These are phyloP conservation scores for Scopus umbretta DNA, from an alignment of 2,113 vertebrate genomes.

Conservation along the genomic window DNA sequence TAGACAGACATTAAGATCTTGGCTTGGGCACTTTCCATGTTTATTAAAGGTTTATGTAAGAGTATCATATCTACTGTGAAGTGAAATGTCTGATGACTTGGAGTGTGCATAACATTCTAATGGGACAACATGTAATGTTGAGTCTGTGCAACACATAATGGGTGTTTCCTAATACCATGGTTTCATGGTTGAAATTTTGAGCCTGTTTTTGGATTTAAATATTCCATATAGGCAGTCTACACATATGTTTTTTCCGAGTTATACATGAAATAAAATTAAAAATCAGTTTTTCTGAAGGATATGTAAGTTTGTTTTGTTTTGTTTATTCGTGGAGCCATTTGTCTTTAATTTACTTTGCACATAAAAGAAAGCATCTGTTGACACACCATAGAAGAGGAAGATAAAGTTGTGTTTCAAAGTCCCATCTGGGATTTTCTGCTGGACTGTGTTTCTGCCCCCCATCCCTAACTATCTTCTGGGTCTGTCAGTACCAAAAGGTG, in stretches of 20 bases:
- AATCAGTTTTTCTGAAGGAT: not conserved
- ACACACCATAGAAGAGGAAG: not conserved
- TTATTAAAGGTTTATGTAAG: slow-evolving; percentile 25
- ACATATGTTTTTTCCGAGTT: not conserved
- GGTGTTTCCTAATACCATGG: not conserved
- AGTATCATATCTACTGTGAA: slow-evolving; percentile 19
- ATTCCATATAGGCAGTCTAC: not conserved
- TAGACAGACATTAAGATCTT: not conserved
- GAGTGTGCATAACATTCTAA: slow-evolving; percentile 12
- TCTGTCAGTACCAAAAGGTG: not conserved
- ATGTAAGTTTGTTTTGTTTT: not conserved
- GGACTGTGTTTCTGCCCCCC: not conserved
- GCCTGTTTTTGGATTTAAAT: not conserved
- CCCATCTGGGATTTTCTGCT: not conserved
- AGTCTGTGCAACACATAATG: not conserved
- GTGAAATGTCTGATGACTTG: slow-evolving; percentile 25
- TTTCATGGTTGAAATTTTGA: not conserved
- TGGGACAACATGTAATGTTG: not conserved
- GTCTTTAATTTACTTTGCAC: not conserved
- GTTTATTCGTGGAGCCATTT: not conserved
- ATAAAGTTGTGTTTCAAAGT: not conserved
- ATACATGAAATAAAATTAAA: not conserved
- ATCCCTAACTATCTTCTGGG: not conserved
- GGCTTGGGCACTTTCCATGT: not conserved
- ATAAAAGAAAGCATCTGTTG: not conserved